A percentile compares a stretch with the other conserved stretches of the same genome.
These are phyloP conservation scores for Girardinichthys multiradiatus DNA, from an alignment of 2,113 vertebrate species.

Conservation along the genomic window DNA sequence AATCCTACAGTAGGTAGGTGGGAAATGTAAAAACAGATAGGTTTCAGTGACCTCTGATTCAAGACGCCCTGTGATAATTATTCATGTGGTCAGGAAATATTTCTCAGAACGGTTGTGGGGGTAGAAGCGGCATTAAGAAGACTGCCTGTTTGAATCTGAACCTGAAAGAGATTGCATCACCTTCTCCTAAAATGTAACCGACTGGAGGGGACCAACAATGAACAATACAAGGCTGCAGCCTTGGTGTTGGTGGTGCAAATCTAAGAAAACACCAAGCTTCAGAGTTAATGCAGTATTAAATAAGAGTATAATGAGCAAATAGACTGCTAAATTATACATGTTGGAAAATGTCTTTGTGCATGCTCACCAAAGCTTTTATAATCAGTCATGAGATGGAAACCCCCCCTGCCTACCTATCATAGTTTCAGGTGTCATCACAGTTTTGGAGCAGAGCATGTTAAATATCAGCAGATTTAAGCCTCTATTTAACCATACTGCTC, in stretches of 20 bases:
- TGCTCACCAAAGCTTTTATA: background rate
- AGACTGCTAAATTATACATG: conserved; percentile 49
- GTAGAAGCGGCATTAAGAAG: conserved; percentile 7
- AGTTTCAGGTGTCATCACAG: background rate
- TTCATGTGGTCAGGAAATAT: conserved; percentile 57
- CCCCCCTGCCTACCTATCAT: too few species aligned
- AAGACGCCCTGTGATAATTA: conserved; percentile 26
- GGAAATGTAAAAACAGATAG: conserved; percentile 53
- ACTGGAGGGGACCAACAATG: background rate
- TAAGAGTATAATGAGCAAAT: conserved; percentile 38
- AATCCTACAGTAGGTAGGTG: conserved; percentile 13
- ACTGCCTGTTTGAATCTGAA: conserved; percentile 21
- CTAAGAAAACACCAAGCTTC: conserved; percentile 28
- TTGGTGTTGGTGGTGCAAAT: conserved; percentile 37
- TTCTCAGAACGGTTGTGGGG: conserved; percentile 34
- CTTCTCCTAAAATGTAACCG: conserved; percentile 12
- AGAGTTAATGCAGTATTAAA: conserved; percentile 53
- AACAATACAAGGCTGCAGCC: background rate
- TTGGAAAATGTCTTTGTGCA: background rate
- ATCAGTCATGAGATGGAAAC: background rate
- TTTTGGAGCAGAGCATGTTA: background rate
- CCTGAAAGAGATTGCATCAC: conserved; percentile 6
- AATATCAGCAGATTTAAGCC: background rate
- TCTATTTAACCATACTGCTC: background rate
- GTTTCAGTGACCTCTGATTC: conserved; percentile 48